These are phyloP conservation scores for Chirona hameri DNA, from an alignment of 2,888 invertebrate genomes.

Conservation along the genomic window DNA sequence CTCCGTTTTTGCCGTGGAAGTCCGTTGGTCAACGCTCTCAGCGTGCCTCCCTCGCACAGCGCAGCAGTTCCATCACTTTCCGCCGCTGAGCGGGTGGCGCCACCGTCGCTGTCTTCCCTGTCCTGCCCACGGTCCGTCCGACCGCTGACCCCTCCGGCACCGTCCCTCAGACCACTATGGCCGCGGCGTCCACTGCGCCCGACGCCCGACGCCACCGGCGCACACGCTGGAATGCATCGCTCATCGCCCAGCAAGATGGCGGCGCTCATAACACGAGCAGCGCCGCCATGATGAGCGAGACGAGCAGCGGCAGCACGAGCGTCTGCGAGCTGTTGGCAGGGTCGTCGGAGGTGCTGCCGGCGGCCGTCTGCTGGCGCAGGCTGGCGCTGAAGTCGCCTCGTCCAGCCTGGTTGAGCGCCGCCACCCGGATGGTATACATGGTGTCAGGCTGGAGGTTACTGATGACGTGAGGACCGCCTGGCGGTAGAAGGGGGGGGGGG, in stretches of 20 bases:
- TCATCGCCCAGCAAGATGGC: neutral
- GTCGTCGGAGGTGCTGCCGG: neutral
- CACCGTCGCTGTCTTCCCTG: no score
- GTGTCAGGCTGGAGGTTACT: constrained; percentile 32
- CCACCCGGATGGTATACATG: constrained; percentile 38
- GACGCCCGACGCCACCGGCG: neutral
- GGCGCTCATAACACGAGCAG: constrained; percentile 25
- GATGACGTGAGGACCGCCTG: neutral
- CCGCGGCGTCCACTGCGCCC: neutral
- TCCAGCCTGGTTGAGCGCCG: constrained; percentile 39
- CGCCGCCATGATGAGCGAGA: neutral
- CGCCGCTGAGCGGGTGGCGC: no score
- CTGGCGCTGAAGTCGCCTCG: constrained; percentile 38
- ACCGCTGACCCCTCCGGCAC: no score
- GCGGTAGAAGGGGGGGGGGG: neutral
- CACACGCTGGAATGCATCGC: neutral
- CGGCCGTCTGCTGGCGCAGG: neutral
- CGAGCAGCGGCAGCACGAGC: neutral
- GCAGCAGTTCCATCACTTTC: no score
- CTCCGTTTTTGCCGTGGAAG: no score
- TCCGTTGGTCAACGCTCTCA: no score
- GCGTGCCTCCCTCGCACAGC: no score
- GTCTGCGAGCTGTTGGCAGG: neutral
- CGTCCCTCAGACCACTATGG: no score
- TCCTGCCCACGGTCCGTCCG: no score